Evolutionary conservation across 2,888 invertebrate species (phyloP), one percentile per base, ranked within the genome.

Genomic region (Timema cristinae): DNA sequence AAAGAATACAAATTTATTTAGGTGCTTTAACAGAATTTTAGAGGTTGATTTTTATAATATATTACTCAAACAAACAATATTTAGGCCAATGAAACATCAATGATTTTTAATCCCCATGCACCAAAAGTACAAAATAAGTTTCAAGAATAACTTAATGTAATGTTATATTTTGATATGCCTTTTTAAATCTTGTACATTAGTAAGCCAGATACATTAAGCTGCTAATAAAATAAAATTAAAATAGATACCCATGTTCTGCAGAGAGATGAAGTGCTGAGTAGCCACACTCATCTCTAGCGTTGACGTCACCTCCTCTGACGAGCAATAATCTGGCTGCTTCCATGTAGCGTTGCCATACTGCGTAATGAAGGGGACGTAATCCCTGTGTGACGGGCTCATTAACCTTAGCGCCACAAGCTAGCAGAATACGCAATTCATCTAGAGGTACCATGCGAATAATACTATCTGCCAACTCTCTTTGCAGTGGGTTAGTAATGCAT

Each of bases 221-320:
- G 32, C 32, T 32, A 32, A 32, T 32, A 32, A 32, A 32, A 2
- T 32, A 32, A 32, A 32, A 32, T 32, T 32, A 32, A 32, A 32
- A 32, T 32, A 32, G 4, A 32, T 84, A 91, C 84, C 94, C 94
- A 79, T 93, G 92, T 78, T 95, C 93, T 0, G 95, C 92, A n/a
- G 94, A 92, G 11, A 97, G 85, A 83, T 97, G 97, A 66, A 97
- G 82, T 0, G 96, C 92, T 72, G 95, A 93, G 82, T 95, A 96
- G 0, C 96, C 97, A 77, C 95, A 94, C 79, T 95, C 94, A 79
- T 95, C 95, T 0, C 89, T 87, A 0, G 92, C 92, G 80, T 94
- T 90, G 52, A 93, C 89, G 79, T 94, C 90, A 77, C 93, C 90
- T 8, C 94, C 94, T 52, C 93, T 85, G 0, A 93, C 92, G 61